Conservation (phyloP, 2,888 invertebrate species). For the Mylabris sibirica region DNA sequence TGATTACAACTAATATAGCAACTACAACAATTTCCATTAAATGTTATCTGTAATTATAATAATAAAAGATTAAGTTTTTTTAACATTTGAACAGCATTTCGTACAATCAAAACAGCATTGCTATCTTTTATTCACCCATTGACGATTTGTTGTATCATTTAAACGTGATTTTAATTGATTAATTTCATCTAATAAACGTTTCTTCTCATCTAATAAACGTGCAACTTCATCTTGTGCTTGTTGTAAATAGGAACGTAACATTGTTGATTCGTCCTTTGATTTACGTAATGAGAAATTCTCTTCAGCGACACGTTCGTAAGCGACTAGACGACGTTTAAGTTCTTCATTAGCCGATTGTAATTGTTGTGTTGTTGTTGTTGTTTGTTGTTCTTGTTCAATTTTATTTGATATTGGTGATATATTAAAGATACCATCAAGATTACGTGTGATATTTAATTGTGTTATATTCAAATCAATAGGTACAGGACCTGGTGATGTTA, state of each 20-base stretch:
- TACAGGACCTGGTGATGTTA: constrained; percentile 82
- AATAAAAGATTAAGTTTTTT: constrained; percentile 42
- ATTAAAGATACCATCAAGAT: constrained; percentile 76
- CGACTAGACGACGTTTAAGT: constrained; percentile 67
- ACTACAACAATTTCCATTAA: not conserved
- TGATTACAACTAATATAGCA: not conserved
- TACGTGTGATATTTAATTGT: constrained; percentile 74
- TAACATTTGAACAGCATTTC: constrained; percentile 66
- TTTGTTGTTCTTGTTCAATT: constrained; percentile 36
- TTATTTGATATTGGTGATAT: constrained; percentile 66
- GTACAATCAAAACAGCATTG: constrained; percentile 76
- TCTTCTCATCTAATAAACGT: constrained; percentile 76
- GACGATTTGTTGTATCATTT: constrained; percentile 50
- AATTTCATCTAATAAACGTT: constrained; percentile 74
- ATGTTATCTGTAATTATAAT: not conserved
- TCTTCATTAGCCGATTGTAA: constrained; percentile 71
- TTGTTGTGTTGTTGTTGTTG: constrained; percentile 55
- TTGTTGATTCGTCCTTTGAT: constrained; percentile 68
- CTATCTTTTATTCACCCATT: constrained; percentile 71
- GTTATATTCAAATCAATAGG: constrained; percentile 80
- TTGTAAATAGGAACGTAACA: constrained; percentile 67
- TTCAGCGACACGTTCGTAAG: constrained; percentile 68
- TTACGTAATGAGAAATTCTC: constrained; percentile 65
- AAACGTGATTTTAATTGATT: constrained; percentile 67
- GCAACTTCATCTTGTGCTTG: constrained; percentile 80